Base-by-base conservation (phyloP, 2,888 invertebrate genomes). In the Teleogryllus oceanicus region DNA sequence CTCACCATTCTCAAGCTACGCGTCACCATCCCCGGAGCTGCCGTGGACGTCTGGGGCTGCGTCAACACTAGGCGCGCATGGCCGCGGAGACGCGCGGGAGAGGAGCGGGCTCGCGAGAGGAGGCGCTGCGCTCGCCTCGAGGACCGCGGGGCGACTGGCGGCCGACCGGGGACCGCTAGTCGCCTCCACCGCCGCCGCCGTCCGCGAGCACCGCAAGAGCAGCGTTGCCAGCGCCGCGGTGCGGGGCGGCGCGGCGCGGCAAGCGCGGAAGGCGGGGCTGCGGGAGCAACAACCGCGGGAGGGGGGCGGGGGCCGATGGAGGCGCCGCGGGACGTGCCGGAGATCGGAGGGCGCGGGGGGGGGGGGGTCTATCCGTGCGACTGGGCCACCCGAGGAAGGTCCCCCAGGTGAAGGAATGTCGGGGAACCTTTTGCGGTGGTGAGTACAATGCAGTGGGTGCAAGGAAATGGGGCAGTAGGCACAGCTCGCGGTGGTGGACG, bases 81-180 rank as follows among this genome's bases (percentile, higher is more conserved):
- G 62, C 62, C 62, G 62, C 62, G n/a, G n/a, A 62, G 62, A 13
- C n/a, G 62, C 13, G 62, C n/a, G 62, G 1, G 62, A 62, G 0
- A 62, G 0, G 62, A 62, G 62, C 62, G 62, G 62, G 16, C 16
- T 18, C 62, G 12, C 16, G 4, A n/a, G n/a, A 4, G 12, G 62
- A 62, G 62, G 62, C n/a, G 62, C 12, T 12, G 10, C 62, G 62
- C 62, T 13, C 62, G 62, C 62, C 62, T 62, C 62, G 62, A 62
- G n/a, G 62, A 62, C n/a, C 62, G 62, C 62, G 62, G 62, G n/a
- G 62, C 62, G 62, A 62, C 62, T 62, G 62, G 13, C 62, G 62
- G n/a, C 16, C 62, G 12, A 62, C 62, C 13, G 62, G 62, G 62
- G 62, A 62, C 62, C 62, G n/a, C 62, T 62, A 62, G 62, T 62